Evolutionary conservation across 1,140 invertebrate genomes (phyloP), one percentile per base, ranked within the genome.

Genomic region (Zaprionus camerounensis): DNA sequence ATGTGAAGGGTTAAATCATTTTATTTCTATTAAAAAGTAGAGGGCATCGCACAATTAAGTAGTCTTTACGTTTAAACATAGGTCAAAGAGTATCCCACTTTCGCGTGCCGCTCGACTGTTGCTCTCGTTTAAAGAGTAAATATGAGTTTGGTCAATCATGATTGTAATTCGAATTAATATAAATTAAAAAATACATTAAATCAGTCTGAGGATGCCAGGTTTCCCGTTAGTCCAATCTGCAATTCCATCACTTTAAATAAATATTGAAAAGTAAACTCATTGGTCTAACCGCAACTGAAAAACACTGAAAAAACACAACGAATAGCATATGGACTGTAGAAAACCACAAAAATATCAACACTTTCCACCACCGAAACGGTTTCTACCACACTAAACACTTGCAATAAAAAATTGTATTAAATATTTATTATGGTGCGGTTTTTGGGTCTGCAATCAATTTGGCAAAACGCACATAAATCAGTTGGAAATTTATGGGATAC

Each of bases 391-490:
- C 11, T 26, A 36, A 59, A 51, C 58, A n/a, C 46, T 22, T 24
- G n/a, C 63, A 77, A 68, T 63, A 70, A 76, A 58, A 75, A 75
- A 59, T 59, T 41, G 2, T 67, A 20, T 41, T 31, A 82, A 80
- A 80, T 82, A 86, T 86, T 82, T 64, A 26, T 22, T 59, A 36
- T 31, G 20, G 20, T 79, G 74, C 58, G 74, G 51, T 31, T 73
- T 55, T 78, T 66, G 63, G 62, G 57, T 49, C 69, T 66, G 73
- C 82, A 76, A 85, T 84, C 68, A 79, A 80, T 85, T 86, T 63
- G 55, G 36, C 46, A 55, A 76, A 71, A 73, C 63, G 41, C 24
- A 56, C 76, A 87, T 86, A 87, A 86, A 86, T 86, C 83, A 87
- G 57, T 41, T 57, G 61, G 20, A 71, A 80, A 74, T 66, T 70